Percentiles rank a stretch among this genome's conserved stretches.
Evolutionary conservation across 2,888 invertebrate species (phyloP).

Genomic region (Machimus rusticus): DNA sequence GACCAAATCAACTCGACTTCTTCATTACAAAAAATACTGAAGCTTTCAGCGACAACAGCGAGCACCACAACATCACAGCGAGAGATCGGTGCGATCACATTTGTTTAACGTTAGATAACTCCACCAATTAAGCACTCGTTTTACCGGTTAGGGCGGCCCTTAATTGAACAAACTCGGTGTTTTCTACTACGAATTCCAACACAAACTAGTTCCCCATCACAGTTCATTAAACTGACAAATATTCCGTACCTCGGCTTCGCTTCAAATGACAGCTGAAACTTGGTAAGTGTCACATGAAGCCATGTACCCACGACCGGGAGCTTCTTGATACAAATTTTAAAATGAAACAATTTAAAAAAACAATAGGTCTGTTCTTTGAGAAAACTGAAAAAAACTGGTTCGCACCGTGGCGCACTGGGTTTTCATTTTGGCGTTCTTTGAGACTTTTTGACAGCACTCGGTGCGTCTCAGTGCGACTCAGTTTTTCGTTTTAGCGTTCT

Average conservation of each 20-base stretch:
- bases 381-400: too few relatives aligned
- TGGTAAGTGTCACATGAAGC: background rate
- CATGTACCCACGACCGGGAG: background rate
- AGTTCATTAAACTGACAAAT: slow-evolving; percentile 15
- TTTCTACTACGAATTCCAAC: slow-evolving; percentile 5
- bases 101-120: background rate
- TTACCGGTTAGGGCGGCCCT: background rate
- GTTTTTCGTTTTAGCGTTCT: too few relatives aligned
- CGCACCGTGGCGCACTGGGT: too few relatives aligned
- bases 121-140: background rate
- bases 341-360: background rate
- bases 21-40: background rate
- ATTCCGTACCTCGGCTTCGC: background rate
- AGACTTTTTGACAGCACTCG: too few relatives aligned
- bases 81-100: background rate
- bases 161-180: background rate
- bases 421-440: too few relatives aligned
- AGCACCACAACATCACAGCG: background rate
- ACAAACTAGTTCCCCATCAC: background rate
- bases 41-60: background rate
- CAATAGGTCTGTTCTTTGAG: too few relatives aligned
- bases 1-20: background rate
- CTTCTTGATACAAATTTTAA: background rate
- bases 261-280: background rate
- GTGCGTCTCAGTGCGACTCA: too few relatives aligned